A percentile compares a stretch with the other conserved stretches of the same genome.
Evolutionary conservation across 2,797 vertebrate species (phyloP).

Genomic region (Pangasius krempfi): DNA sequence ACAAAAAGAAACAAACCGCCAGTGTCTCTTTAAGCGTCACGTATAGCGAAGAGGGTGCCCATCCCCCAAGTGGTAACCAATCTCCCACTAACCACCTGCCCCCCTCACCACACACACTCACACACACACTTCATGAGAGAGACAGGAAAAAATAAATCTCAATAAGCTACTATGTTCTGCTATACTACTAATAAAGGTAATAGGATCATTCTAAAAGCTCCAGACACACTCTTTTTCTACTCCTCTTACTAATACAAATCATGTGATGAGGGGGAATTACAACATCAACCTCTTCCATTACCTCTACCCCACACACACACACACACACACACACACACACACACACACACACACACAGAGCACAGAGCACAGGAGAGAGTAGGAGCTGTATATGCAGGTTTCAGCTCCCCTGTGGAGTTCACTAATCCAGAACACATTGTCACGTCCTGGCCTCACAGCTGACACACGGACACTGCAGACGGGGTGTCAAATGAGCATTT

Average conservation of each 20-base stretch:
- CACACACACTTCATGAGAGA: slow-evolving; percentile 14
- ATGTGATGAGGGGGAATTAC: not conserved
- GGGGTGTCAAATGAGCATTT: slow-evolving; percentile 39
- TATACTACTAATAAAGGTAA: not conserved
- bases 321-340: slow-evolving; percentile 21
- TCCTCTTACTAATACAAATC: not conserved
- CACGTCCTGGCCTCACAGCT: slow-evolving; percentile 30
- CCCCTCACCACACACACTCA: slow-evolving; percentile 61
- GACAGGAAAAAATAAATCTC: not conserved
- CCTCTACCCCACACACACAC: slow-evolving; percentile 2
- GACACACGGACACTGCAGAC: not conserved
- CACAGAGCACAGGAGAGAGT: slow-evolving; percentile 41
- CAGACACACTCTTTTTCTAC: not conserved
- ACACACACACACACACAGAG: not conserved
- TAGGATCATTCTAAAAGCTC: not conserved
- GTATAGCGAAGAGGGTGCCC: slow-evolving; percentile 70
- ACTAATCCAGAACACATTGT: slow-evolving; percentile 41
- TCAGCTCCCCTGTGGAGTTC: slow-evolving; percentile 35
- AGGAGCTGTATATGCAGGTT: slow-evolving; percentile 20
- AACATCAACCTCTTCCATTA: not conserved
- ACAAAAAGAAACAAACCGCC: not conserved
- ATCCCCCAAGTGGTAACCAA: slow-evolving; percentile 72
- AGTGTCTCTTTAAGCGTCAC: slow-evolving; percentile 42
- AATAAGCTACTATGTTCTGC: not conserved
- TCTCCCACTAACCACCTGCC: slow-evolving; percentile 39